Conservation (phyloP, 2,113 vertebrate genomes). For the Vimba vimba region DNA sequence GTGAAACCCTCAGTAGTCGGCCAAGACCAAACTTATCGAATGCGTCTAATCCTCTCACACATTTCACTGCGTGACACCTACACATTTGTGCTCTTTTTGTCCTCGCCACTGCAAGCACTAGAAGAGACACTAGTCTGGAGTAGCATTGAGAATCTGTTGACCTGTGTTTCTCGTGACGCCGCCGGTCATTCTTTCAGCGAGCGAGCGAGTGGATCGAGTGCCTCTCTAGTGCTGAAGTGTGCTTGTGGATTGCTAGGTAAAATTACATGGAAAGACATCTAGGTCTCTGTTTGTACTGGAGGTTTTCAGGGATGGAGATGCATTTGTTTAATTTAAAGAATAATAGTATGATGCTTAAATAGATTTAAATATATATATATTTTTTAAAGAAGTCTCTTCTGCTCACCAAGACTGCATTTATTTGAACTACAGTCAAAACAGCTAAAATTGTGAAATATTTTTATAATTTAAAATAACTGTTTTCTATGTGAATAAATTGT, state of each 20-base stretch:
- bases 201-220: neutral
- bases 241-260: neutral
- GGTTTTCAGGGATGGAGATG: neutral
- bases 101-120: neutral
- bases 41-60: neutral
- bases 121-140: neutral
- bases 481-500: no score
- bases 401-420: no score
- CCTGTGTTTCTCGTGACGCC: neutral
- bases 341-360: no score
- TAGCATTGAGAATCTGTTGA: neutral
- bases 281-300: neutral
- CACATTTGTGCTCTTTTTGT: neutral
- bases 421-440: no score
- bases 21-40: neutral
- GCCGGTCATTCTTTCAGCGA: neutral
- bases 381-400: no score
- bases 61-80: neutral
- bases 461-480: no score
- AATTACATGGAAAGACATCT: neutral
- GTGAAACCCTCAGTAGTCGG: conserved; percentile 15
- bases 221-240: neutral
- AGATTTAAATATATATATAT: no score
- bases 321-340: neutral
- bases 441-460: no score